phyloP scores from a whole-genome alignment of 2,888 invertebrate genomes.

The Pharmacophagus antenor region DNA sequence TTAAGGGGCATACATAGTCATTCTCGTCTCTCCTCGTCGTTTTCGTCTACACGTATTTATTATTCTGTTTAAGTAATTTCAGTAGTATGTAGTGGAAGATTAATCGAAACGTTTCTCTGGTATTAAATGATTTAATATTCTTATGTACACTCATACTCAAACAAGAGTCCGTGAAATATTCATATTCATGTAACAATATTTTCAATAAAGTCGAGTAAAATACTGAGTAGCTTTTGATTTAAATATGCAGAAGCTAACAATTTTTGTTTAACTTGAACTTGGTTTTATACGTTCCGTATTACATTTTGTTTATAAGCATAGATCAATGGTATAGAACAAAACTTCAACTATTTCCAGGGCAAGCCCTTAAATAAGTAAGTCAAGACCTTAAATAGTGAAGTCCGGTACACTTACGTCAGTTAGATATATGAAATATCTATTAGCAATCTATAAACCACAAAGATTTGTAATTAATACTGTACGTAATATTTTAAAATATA shows the following conservation, averaged over 20 bases:
- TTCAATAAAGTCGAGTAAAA: too few species aligned
- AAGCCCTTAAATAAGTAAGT: too few species aligned
- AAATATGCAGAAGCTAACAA: too few species aligned
- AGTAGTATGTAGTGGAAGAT: conserved; percentile 25
- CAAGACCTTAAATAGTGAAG: too few species aligned
- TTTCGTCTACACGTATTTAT: conserved; percentile 23
- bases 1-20: conserved; percentile 20
- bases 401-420: too few species aligned
- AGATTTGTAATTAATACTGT: background rate
- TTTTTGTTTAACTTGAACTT: too few species aligned
- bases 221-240: too few species aligned
- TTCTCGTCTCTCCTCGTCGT: conserved; percentile 28
- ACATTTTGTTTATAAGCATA: too few species aligned
- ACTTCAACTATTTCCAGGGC: too few species aligned
- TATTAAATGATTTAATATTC: conserved; percentile 20
- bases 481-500: background rate
- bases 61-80: conserved; percentile 23
- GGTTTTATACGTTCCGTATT: too few species aligned
- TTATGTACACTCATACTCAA: conserved; percentile 8
- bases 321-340: too few species aligned
- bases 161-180: conserved; percentile 1
- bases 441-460: background rate
- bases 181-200: background rate
- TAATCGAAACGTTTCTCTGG: conserved; percentile 21
- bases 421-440: background rate